Evolutionary conservation across 2,797 vertebrate species (phyloP), one percentile per base, ranked within the genome.

Genomic region (Aldrovandia affinis): DNA sequence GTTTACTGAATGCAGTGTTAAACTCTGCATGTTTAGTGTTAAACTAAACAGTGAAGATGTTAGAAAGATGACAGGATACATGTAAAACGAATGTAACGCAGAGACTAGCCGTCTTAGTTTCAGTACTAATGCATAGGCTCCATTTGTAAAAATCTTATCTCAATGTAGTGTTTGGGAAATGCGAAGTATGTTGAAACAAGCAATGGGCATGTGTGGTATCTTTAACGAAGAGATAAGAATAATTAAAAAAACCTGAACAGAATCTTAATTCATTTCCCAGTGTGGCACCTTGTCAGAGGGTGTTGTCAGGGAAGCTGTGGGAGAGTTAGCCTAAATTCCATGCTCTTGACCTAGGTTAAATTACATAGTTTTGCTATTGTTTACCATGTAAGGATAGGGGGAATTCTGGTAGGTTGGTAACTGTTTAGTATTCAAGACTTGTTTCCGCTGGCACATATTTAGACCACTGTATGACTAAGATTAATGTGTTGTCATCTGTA

Each of bases 341-440:
- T 22, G 39, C 12, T 86, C 83, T 78, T 85, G 82, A 78, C 39
- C 83, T 7, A 81, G 50, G 22, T 84, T 80, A 82, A 12, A 82
- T 85, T 86, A 57, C 54, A 83, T 50, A 52, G 0, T 8, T n/a
- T 61, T 61, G 2, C 5, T 6, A 22, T 18, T 30, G 10, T 30
- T 3, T 30, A 8, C 63, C 63, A 30, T 22, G 28, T 30, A 68
- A 68, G 1, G 9, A 15, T 68, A 2, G 5, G 12, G 33, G 20
- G 30, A 68, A 68, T 68, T 68, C 15, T 36, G 15, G 33, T 1
- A 68, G 63, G 28, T 3, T 8, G 1, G 30, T 10, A 68, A 30
- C 63, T 33, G 1, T 33, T 68, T 33, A 28, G 28, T 10, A 33
- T 68, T 30, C 28, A n/a, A 25, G 20, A 8, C 22, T 22, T 61